Conservation (phyloP, 2,113 vertebrate genomes). For the Shinisaurus crocodilurus region DNA sequence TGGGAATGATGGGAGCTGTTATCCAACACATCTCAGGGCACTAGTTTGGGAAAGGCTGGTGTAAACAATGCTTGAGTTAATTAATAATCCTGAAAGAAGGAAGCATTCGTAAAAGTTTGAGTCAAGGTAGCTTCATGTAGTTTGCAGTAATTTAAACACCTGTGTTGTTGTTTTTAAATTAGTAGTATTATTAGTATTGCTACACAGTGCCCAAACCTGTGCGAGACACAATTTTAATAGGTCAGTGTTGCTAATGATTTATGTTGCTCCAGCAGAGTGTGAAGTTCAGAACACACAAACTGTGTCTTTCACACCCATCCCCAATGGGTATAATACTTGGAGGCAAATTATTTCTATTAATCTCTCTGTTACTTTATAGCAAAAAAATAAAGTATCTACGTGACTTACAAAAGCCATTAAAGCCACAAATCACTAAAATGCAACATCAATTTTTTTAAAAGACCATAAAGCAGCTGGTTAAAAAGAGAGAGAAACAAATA, state of each 20-base stretch:
- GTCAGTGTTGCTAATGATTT: background rate
- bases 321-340: background rate
- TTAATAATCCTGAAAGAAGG: background rate
- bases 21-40: too few species aligned
- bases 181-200: background rate
- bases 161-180: too few species aligned
- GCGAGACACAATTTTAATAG: background rate
- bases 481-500: background rate
- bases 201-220: background rate
- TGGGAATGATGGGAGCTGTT: too few species aligned
- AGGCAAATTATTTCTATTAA: background rate
- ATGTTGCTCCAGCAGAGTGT: background rate
- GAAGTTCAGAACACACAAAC: background rate
- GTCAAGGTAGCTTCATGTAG: background rate
- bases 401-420: background rate
- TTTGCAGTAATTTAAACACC: background rate
- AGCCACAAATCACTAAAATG: background rate
- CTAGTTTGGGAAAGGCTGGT: too few species aligned
- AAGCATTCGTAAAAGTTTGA: background rate
- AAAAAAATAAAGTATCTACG: too few species aligned
- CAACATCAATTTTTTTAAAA: too few species aligned
- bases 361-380: too few species aligned
- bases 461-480: background rate
- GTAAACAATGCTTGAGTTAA: too few species aligned
- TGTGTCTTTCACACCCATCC: background rate